These are phyloP conservation scores for Struthio camelus DNA, from an alignment of 2,113 vertebrate species.

Conservation along the genomic window DNA sequence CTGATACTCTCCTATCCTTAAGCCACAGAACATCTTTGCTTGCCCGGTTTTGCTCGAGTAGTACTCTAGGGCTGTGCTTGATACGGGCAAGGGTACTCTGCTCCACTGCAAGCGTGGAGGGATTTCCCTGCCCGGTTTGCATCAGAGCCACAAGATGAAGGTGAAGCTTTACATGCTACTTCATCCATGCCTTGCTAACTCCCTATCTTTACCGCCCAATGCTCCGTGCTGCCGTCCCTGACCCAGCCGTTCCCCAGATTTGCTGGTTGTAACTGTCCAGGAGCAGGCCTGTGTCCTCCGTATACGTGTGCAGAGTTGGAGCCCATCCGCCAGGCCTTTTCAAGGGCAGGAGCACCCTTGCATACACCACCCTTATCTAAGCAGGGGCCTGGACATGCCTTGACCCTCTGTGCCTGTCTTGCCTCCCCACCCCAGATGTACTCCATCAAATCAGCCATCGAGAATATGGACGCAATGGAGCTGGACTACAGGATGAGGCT, in stretches of 20 bases:
- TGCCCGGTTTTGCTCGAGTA: neutral
- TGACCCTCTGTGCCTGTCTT: neutral
- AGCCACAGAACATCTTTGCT: neutral
- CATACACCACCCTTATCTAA: fast-evolving
- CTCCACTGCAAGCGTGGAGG: neutral
- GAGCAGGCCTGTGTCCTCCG: neutral
- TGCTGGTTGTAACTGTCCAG: neutral
- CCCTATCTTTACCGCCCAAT: neutral
- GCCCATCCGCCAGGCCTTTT: neutral
- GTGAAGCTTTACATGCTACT: too few relatives aligned
- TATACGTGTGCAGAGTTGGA: neutral
- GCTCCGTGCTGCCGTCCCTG: neutral
- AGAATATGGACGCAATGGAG: constrained; percentile 89
- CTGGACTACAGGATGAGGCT: constrained; percentile 92
- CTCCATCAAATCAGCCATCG: constrained; percentile 88
- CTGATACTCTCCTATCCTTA: neutral
- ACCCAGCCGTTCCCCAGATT: neutral
- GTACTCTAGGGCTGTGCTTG: neutral
- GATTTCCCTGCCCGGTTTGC: neutral
- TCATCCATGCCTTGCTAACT: too few relatives aligned
- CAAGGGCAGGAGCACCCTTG: neutral
- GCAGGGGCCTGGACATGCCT: neutral
- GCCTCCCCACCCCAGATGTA: constrained; percentile 79
- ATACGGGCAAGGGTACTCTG: neutral
- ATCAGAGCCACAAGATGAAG: too few relatives aligned